Conservation (phyloP, 2,888 invertebrate species). For the Hypomecis atomaria region DNA sequence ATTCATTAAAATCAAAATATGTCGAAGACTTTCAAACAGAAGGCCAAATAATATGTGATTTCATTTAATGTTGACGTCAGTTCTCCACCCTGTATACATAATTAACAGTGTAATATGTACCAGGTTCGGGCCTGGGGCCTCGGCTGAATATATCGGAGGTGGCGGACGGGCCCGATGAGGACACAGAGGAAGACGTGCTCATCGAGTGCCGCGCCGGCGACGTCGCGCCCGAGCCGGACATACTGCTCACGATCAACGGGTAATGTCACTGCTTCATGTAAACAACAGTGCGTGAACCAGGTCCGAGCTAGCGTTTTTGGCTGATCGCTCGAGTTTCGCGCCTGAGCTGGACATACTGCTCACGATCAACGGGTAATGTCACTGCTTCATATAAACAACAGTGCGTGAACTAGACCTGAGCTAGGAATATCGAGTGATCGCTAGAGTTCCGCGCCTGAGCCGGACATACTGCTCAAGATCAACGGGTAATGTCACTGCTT, state of each 20-base stretch:
- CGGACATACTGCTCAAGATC: constrained; percentile 58
- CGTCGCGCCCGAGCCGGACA: constrained; percentile 67
- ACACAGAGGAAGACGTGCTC: constrained; percentile 51
- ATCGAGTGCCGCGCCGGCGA: constrained; percentile 62
- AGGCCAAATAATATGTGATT: too few relatives aligned
- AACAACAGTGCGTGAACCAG: constrained; percentile 45
- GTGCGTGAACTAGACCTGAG: constrained; percentile 64
- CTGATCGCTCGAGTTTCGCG: constrained; percentile 64
- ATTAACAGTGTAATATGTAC: too few relatives aligned
- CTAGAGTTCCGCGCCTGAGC: constrained; percentile 66
- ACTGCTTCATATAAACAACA: too few relatives aligned
- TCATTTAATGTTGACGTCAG: too few relatives aligned
- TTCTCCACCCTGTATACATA: too few relatives aligned
- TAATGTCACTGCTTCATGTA: constrained; percentile 30
- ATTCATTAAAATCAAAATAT: too few relatives aligned
- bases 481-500: constrained; percentile 51
- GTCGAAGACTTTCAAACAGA: too few relatives aligned
- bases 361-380: constrained; percentile 61
- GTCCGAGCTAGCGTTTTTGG: constrained; percentile 61
- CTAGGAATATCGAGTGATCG: constrained; percentile 60
- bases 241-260: constrained; percentile 61
- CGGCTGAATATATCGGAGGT: constrained; percentile 57
- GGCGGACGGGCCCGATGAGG: constrained; percentile 55
- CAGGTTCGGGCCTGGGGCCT: constrained; percentile 67
- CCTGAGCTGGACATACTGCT: constrained; percentile 65